Evolutionary conservation across 2,797 vertebrate genomes (phyloP), one percentile per base, ranked within the genome.

Genomic region (Anguilla pacifica): DNA sequence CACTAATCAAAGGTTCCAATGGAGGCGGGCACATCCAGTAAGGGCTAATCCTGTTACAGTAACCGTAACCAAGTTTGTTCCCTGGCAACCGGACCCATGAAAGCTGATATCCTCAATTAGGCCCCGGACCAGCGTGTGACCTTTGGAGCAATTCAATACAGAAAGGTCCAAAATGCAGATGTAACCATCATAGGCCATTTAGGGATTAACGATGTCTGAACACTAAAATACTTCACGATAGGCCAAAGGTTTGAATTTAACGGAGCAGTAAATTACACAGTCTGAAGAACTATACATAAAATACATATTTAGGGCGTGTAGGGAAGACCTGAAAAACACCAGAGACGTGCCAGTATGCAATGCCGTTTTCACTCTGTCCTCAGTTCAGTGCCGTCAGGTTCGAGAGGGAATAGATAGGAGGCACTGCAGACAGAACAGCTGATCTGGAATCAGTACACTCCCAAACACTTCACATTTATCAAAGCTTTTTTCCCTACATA

Each of bases 381-480:
- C 61, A 13, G 35, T 15, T 2, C 17, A 67, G 25, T 31, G n/a
- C 28, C 19, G 46, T 28, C 39, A 67, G 61, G 61, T 84, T 72
- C 19, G n/a, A 35, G 53, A 83, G 55, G 88, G 61, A 6, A 46
- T 51, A 72, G 17, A 74, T 81, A 91, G 89, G 84, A 86, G 92
- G 91, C 91, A 88, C 81, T 92, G 92, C 92, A 93, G 91, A 91
- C 43, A 90, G 89, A 85, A 91, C 85, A 89, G 89, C 85, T 90
- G 92, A 91, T 88, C 11, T 11, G 85, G 91, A 87, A 90, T 91
- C 84, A 89, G 91, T 86, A 91, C 84, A 86, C 85, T 90, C 53
- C 89, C 86, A 89, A 86, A 87, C 86, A 90, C 89, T 5, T 89
- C 89, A 93, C 92, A 91, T 95, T 96, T 96, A 96, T 96, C 96